These are phyloP conservation scores for Hepsetus odoe DNA, from an alignment of 2,113 vertebrate genomes.

Conservation along the genomic window DNA sequence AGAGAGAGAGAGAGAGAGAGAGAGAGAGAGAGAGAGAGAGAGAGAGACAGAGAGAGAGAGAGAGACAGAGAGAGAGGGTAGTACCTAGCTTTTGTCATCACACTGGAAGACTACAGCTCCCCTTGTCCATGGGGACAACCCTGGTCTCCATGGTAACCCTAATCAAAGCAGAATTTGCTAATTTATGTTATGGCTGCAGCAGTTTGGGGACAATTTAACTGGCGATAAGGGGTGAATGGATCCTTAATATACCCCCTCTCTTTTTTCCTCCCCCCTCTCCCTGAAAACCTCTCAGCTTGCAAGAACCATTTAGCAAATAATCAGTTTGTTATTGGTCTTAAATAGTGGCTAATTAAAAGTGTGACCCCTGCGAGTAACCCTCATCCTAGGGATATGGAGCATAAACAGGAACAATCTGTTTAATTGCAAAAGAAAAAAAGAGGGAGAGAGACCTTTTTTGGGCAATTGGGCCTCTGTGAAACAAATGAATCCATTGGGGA, in stretches of 20 bases:
- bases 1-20: not conserved
- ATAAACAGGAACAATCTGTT: constrained; percentile 97
- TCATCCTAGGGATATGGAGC: constrained; percentile 88
- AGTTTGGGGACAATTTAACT: constrained; percentile 47
- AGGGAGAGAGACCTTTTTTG: constrained; percentile 64
- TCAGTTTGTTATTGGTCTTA: constrained; percentile 92
- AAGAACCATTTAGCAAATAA: constrained; percentile 86
- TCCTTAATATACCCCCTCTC: constrained; percentile 44
- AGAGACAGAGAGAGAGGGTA: no score
- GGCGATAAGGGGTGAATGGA: constrained; percentile 32
- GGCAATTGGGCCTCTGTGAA: constrained; percentile 90
- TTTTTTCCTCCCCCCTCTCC: not conserved
- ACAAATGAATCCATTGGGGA: constrained; percentile 93
- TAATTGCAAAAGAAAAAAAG: constrained; percentile 84
- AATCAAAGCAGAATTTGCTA: constrained; percentile 57
- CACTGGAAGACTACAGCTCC: constrained; percentile 2
- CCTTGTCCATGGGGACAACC: constrained; percentile 37
- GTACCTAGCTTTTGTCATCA: constrained; percentile 29
- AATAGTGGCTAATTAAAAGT: constrained; percentile 92
- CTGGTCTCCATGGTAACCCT: constrained; percentile 63
- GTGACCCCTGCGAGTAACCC: constrained; percentile 85
- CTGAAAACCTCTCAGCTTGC: constrained; percentile 58
- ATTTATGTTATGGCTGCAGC: constrained; percentile 45
- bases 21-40: constrained; percentile 9
- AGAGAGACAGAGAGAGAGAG: not conserved